Percentiles rank a stretch among this genome's conserved stretches.
These are phyloP conservation scores for Sturnus vulgaris DNA, from an alignment of 2,113 vertebrate genomes.

Conservation along the genomic window DNA sequence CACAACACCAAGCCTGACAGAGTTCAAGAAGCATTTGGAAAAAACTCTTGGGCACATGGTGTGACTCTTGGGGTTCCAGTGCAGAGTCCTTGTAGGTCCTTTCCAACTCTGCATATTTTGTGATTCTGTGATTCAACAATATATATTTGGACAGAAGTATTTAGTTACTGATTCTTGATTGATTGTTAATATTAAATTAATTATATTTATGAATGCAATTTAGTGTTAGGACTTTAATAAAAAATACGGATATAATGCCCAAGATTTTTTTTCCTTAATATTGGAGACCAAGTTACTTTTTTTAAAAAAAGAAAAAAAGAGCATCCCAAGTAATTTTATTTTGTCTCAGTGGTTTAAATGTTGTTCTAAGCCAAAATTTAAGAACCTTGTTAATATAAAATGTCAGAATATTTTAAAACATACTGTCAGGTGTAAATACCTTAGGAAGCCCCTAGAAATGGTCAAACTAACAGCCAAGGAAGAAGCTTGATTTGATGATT, in stretches of 20 bases:
- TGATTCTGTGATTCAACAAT: background rate
- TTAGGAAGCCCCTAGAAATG: background rate
- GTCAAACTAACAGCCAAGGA: background rate
- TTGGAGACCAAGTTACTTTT: background rate
- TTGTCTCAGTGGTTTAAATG: background rate
- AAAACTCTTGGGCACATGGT: background rate
- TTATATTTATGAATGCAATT: background rate
- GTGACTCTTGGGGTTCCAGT: background rate
- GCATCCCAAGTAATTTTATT: background rate
- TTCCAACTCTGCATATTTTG: background rate
- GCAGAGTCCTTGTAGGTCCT: background rate
- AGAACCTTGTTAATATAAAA: background rate
- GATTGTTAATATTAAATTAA: background rate
- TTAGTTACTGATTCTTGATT: background rate
- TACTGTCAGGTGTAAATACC: background rate
- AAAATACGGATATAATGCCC: background rate
- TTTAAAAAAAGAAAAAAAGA: background rate
- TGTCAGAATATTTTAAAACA: background rate
- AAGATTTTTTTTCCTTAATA: background rate
- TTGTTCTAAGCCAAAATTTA: background rate
- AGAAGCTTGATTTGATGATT: background rate
- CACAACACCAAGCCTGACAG: background rate
- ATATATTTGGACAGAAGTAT: background rate
- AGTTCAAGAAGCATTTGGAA: background rate
- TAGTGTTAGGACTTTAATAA: background rate